Evolutionary conservation across 1,140 invertebrate genomes (phyloP).

Genomic region (Brachionus koreanus): DNA sequence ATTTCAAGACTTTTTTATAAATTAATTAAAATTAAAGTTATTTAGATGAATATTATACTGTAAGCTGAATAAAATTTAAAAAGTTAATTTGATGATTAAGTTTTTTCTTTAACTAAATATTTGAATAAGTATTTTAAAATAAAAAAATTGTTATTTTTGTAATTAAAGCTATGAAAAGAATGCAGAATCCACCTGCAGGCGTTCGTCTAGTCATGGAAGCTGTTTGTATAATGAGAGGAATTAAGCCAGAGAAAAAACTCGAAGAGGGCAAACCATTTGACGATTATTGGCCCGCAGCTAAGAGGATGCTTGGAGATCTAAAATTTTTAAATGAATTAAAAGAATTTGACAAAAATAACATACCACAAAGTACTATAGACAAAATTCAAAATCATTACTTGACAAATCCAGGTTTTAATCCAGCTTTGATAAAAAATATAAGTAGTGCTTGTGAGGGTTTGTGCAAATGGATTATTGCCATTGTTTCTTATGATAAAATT

Average conservation of each 20-base stretch:
- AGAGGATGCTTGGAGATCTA: not conserved
- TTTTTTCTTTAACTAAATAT: no score
- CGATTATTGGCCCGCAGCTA: conserved; percentile 57
- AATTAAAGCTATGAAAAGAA: conserved; percentile 50
- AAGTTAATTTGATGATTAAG: no score
- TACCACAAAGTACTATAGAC: conserved; percentile 60
- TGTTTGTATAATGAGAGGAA: conserved; percentile 58
- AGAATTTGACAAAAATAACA: conserved; percentile 70
- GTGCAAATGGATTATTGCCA: conserved; percentile 57
- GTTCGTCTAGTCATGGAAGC: conserved; percentile 59
- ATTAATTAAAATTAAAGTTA: no score
- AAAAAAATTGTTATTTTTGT: not conserved
- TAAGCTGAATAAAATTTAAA: no score
- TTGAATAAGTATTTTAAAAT: no score
- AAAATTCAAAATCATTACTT: conserved; percentile 55
- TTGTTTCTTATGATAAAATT: conserved; percentile 57
- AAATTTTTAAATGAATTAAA: conserved; percentile 56
- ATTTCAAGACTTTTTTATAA: no score
- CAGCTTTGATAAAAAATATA: conserved; percentile 56
- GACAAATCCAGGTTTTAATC: conserved; percentile 57
- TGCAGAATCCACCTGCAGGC: conserved; percentile 55
- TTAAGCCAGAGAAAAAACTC: conserved; percentile 55
- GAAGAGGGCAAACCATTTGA: conserved; percentile 55
- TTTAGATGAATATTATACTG: no score
- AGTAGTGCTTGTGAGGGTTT: conserved; percentile 59